Base-by-base conservation (phyloP, 2,113 vertebrate species). In the Takifugu flavidus region DNA sequence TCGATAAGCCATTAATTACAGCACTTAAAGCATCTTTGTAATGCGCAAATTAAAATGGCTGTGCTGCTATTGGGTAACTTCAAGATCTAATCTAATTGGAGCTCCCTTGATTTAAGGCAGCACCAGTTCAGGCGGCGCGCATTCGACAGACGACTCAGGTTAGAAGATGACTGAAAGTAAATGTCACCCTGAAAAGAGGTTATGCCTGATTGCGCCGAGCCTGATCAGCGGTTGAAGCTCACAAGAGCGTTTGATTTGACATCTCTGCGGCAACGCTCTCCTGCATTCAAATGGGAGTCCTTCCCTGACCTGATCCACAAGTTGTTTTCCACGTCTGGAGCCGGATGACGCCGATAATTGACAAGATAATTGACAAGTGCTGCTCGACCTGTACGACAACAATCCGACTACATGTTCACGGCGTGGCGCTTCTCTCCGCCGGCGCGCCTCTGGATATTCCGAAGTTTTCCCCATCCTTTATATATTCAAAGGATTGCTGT, bases 191-290 rank as follows among this genome's bases (percentile, higher is more conserved):
- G 80, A 81, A 69, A 82, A 59, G 77, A 75, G 80, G 82, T 69
- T 64, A 75, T 46, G 84, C 83, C 79, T 88, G 84, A 87, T 85
- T 88, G 79, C 76, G n/a, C 61, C 42, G 67, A 74, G 79, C 82
- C 82, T 85, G 84, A 87, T 87, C 84, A 82, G 74, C 63, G 72
- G 78, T 75, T 74, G 79, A 80, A 80, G 79, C 82, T 86, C 82
- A 86, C 75, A 78, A 84, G 80, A 82, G 86, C 78, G 39, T 85
- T 86, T 87, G 86, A 87, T 88, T 86, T 85, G 84, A 81, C 78
- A 53, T 81, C 75, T 82, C 72, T 70, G 85, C 78, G 59, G 72
- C 70, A 74, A 75, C 80, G 79, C 75, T 69, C 63, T 58, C 77
- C 69, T 74, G 80, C 82, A 84, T 86, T 86, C 75, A 84, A 66